Conservation (phyloP, 2,797 vertebrate species). For the Coccyzus lansbergi region DNA sequence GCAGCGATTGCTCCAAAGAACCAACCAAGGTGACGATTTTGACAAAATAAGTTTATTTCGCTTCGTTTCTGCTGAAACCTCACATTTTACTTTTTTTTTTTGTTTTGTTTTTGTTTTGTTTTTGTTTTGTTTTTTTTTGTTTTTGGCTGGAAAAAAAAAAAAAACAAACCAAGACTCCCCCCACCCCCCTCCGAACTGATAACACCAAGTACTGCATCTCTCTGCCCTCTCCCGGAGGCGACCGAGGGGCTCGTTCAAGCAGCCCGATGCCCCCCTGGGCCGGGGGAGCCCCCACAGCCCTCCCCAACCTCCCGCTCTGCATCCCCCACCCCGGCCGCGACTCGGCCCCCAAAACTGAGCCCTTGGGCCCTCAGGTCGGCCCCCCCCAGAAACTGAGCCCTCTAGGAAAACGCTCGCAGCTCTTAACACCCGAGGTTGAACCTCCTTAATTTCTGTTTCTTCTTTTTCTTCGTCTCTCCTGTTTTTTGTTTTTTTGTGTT, state of each 20-base stretch:
- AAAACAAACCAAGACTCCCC: neutral
- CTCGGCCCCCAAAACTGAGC: neutral
- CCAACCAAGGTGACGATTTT: slow-evolving; percentile 38
- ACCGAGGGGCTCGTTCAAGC: neutral
- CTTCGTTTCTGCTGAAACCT: slow-evolving; percentile 17
- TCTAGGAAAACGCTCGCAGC: slow-evolving; percentile 62
- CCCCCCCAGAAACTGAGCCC: neutral
- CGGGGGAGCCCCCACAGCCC: neutral
- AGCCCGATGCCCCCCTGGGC: neutral
- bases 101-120: too few species aligned
- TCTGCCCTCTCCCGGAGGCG: neutral
- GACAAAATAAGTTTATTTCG: slow-evolving; percentile 69
- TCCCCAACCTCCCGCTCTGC: too few species aligned
- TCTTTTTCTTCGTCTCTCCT: neutral
- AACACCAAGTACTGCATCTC: neutral
- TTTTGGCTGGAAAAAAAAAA: slow-evolving; percentile 21
- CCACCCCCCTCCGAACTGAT: neutral
- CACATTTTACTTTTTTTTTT: neutral
- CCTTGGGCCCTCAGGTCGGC: neutral
- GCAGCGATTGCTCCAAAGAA: slow-evolving; percentile 1
- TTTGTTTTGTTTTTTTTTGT: neutral
- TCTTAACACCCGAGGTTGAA: slow-evolving; percentile 60
- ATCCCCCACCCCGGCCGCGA: neutral
- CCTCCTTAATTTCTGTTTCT: neutral
- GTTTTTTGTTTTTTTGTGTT: neutral